Percentiles rank a stretch among this genome's conserved stretches.
Evolutionary conservation across 2,113 vertebrate genomes (phyloP).

Genomic region (Odontophorus gujanensis): DNA sequence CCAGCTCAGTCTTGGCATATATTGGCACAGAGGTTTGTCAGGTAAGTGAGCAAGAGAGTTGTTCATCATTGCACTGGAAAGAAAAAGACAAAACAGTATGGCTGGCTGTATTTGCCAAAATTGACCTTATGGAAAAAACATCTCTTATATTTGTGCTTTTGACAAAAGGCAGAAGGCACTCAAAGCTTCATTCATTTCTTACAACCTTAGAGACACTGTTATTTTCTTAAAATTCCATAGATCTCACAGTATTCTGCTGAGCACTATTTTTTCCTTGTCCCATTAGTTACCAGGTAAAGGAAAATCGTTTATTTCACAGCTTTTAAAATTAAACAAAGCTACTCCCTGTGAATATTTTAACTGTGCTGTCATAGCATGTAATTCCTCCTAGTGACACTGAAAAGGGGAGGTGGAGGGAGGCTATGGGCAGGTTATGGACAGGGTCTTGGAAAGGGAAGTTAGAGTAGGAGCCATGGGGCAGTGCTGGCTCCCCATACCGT

Average conservation of each 20-base stretch:
- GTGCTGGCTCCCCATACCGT: not conserved
- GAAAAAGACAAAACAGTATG: not conserved
- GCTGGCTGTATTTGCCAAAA: not conserved
- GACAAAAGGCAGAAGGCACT: not conserved
- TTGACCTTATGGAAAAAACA: not conserved
- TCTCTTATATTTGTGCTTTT: not conserved
- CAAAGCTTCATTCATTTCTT: not conserved
- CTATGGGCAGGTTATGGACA: accelerated
- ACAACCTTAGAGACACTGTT: not conserved
- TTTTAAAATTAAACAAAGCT: not conserved
- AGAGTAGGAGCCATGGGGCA: accelerated
- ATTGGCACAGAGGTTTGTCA: slow-evolving; percentile 84
- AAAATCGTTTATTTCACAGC: not conserved
- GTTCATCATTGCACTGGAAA: slow-evolving; percentile 88
- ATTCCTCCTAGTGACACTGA: accelerated
- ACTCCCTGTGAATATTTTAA: not conserved
- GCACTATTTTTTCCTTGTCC: not conserved
- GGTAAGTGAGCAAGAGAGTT: slow-evolving; percentile 84
- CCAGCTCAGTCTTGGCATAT: slow-evolving; percentile 93
- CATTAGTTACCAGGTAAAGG: not conserved
- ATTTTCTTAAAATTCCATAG: not conserved
- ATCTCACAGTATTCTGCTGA: not conserved
- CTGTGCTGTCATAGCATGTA: not conserved
- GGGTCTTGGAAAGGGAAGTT: accelerated
- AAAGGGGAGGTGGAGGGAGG: not conserved